A percentile compares a stretch with the other conserved stretches of the same genome.
phyloP scores from a whole-genome alignment of 2,888 invertebrate genomes.

The Leucania comma region DNA sequence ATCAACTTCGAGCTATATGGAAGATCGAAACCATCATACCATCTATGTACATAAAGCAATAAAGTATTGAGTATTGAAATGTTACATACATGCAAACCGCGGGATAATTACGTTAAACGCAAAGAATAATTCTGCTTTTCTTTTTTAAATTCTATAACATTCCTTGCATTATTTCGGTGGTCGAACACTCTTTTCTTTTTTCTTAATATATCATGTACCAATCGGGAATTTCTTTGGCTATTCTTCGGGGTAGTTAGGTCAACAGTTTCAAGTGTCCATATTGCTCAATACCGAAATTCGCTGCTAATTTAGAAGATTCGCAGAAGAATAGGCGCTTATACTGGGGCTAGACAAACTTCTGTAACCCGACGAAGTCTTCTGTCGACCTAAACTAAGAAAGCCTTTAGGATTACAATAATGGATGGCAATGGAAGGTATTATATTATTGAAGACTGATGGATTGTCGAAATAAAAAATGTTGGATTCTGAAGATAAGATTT shows the following conservation, averaged over 20 bases:
- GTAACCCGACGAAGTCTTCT: background rate
- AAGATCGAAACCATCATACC: no score
- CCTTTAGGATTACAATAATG: conserved; percentile 4
- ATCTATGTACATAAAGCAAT: no score
- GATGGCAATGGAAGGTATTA: conserved; percentile 12
- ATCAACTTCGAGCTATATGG: background rate
- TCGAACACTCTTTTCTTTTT: background rate
- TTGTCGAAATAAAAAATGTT: conserved; percentile 70
- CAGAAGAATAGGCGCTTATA: background rate
- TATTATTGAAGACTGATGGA: conserved; percentile 70
- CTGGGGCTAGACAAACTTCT: background rate
- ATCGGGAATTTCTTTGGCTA: background rate
- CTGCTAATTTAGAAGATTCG: background rate
- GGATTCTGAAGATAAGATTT: conserved; percentile 76
- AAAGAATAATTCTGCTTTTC: background rate
- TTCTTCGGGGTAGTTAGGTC: background rate
- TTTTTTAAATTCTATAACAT: background rate
- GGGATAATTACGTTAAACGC: no score
- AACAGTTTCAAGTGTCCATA: background rate
- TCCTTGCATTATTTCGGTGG: background rate
- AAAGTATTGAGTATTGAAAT: no score
- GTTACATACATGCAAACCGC: background rate
- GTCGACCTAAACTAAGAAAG: background rate
- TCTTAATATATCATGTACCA: background rate
- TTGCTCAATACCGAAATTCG: background rate